These are phyloP conservation scores for Ceyx margarethae DNA, from an alignment of 2,113 vertebrate species.

Conservation along the genomic window DNA sequence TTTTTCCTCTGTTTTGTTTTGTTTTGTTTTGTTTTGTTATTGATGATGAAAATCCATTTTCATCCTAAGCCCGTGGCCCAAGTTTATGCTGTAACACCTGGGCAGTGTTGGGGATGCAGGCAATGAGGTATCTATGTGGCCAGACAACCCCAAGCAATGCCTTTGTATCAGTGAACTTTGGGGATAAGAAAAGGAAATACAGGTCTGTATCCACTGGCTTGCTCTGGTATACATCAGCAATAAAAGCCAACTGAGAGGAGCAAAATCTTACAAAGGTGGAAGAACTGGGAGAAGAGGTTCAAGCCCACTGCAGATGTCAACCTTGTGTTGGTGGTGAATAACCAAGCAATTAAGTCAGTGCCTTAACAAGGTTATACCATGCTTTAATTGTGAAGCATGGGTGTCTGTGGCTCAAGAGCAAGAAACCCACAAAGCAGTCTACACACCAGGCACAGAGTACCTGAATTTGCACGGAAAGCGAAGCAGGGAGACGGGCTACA, in stretches of 20 bases:
- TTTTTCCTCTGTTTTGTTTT: not conserved
- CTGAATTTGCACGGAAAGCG: not conserved
- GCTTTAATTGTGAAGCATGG: not conserved
- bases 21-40: no score
- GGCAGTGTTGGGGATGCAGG: not conserved
- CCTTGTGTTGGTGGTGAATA: not conserved
- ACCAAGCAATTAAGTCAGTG: not conserved
- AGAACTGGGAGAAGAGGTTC: not conserved
- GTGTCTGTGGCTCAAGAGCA: not conserved
- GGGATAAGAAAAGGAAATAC: not conserved
- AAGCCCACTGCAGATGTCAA: not conserved
- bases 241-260: not conserved
- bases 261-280: not conserved
- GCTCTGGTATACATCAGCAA: not conserved
- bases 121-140: fast-evolving
- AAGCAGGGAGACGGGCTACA: not conserved
- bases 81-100: fast-evolving
- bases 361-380: slow-evolving; percentile 31
- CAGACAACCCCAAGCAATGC: not conserved
- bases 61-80: not conserved
- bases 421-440: not conserved
- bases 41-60: not conserved
- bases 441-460: not conserved
- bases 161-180: not conserved
- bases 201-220: not conserved